Base-by-base conservation (phyloP, 1,140 invertebrate species). In the Colletes latitarsis region DNA sequence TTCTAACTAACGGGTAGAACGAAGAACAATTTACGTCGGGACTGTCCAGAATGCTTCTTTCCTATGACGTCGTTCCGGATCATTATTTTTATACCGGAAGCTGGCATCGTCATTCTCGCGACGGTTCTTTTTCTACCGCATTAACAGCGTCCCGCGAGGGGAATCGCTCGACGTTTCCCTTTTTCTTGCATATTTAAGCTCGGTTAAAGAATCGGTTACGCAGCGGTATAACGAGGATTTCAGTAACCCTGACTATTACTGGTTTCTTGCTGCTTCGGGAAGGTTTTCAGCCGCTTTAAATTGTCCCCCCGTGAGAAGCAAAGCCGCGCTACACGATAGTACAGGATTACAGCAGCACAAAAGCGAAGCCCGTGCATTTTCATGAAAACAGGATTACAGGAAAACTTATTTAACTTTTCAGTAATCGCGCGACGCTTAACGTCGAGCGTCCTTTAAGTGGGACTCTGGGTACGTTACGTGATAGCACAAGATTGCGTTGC, bases 371-470 rank as follows among this genome's bases (percentile, higher is more conserved):
- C 49, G 39, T 64, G 73, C 73, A 76, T 76, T 76, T 76, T 76
- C 73, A 76, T 76, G 73, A 76, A 76, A 64, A 76, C 73, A 67
- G 63, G 62, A 76, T 76, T 76, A 76, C 73, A 67, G 73, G 12
- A 46, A 52, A 76, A 76, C 73, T 76, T 66, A 67, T 76, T 76
- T 67, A 76, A 76, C 73, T 76, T 76, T 76, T 67, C 63, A 67
- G 63, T 67, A 57, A 76, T 67, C 49, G 73, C 41, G 30, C 49
- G n/a, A 8, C 19, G 39, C 52, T 43, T 10, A 39, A n/a, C 43
- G 46, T 9, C 6, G 43, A 17, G 73, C 52, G 5, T 41, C 49
- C 63, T 57, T 67, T 46, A 43, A 76, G 41, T 15, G 39, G 19
- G 64, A 8, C 64, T 9, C 10, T 12, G 17, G 8, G 14, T 53